phyloP scores from a whole-genome alignment of 92 coral and sea anemone species.

The Anthopleura xanthogrammica region DNA sequence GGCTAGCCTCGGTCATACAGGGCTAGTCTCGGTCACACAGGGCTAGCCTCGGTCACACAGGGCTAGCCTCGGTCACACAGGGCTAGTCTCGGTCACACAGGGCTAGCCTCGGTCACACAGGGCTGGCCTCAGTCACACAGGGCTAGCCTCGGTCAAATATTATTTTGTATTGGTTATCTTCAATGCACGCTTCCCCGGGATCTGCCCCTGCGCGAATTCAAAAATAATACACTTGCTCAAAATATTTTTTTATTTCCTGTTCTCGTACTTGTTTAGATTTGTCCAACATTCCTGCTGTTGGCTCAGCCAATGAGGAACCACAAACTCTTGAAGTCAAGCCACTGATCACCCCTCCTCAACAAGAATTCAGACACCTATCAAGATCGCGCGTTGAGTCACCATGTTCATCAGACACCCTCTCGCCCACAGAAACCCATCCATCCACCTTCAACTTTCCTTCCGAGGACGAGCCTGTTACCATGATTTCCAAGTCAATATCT shows the following conservation, averaged over 20 bases:
- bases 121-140: too few relatives aligned
- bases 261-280: slow-evolving; percentile 43
- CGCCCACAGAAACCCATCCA: slow-evolving; percentile 48
- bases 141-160: too few relatives aligned
- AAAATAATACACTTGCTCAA: too few relatives aligned
- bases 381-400: slow-evolving; percentile 40
- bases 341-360: slow-evolving; percentile 42
- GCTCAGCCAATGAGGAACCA: slow-evolving; percentile 63
- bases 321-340: slow-evolving; percentile 61
- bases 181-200: too few relatives aligned
- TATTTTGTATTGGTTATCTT: too few relatives aligned
- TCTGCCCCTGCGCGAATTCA: too few relatives aligned
- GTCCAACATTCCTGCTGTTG: slow-evolving; percentile 66
- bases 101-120: too few relatives aligned
- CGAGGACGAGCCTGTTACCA: slow-evolving; percentile 89
- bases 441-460: slow-evolving; percentile 76
- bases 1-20: too few relatives aligned
- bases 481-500: slow-evolving; percentile 87
- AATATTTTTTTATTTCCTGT: background rate
- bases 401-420: slow-evolving; percentile 26
- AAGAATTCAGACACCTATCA: slow-evolving; percentile 35
- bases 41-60: too few relatives aligned
- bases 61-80: too few relatives aligned
- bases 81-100: too few relatives aligned
- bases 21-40: too few relatives aligned